phyloP scores from a whole-genome alignment of 2,797 vertebrate species.

The Astyanax mexicanus region DNA sequence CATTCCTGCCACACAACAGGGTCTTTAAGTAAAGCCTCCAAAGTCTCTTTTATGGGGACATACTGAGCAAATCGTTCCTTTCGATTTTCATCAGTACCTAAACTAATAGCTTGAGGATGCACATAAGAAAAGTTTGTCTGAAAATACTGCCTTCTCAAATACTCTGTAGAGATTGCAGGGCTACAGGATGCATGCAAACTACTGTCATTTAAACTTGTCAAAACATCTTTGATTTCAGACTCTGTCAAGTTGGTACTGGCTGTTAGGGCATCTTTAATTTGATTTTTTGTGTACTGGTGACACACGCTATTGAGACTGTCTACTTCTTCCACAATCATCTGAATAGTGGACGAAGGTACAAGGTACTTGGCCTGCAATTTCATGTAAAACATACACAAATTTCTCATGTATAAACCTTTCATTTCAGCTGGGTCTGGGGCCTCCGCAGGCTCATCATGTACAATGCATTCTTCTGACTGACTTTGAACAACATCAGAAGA shows the following conservation, averaged over 20 bases:
- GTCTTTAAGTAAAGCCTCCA: constrained; percentile 47
- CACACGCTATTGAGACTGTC: constrained; percentile 43
- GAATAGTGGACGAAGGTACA: constrained; percentile 50
- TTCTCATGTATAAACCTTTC: constrained; percentile 49
- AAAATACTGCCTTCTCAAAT: constrained; percentile 47
- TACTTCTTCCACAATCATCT: constrained; percentile 53
- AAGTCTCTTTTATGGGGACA: constrained; percentile 46
- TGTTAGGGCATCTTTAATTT: constrained; percentile 30
- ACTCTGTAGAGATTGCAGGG: constrained; percentile 42
- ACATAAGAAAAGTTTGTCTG: constrained; percentile 53
- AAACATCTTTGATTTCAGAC: constrained; percentile 34
- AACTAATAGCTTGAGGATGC: constrained; percentile 45
- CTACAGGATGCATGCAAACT: constrained; percentile 51
- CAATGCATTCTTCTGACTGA: constrained; percentile 31
- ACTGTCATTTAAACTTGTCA: too few species aligned
- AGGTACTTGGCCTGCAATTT: constrained; percentile 42
- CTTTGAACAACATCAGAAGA: constrained; percentile 25
- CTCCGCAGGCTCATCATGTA: constrained; percentile 34
- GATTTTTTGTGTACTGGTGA: constrained; percentile 47
- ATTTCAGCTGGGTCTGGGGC: constrained; percentile 37
- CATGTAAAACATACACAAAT: constrained; percentile 56
- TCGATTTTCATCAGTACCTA: constrained; percentile 48
- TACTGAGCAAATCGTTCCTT: constrained; percentile 51
- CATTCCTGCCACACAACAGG: constrained; percentile 50
- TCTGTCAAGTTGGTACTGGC: constrained; percentile 35